phyloP scores from a whole-genome alignment of 2,888 invertebrate species.

The Clusia tigrina region DNA sequence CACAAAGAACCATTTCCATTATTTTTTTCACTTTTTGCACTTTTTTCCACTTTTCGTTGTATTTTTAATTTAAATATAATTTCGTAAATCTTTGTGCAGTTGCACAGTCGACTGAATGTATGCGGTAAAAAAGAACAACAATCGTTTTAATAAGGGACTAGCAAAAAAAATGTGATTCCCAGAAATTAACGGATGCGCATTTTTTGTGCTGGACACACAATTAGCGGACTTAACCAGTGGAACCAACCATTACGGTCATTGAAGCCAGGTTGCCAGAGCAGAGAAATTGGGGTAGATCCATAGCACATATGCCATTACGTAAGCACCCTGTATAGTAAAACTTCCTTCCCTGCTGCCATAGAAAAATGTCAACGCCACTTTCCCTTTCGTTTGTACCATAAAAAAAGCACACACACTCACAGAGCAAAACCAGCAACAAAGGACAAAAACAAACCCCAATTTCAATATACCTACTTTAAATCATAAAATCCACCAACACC shows the following conservation, averaged over 20 bases:
- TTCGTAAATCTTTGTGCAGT: conserved; percentile 15
- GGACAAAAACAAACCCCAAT: conserved; percentile 24
- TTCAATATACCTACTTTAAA: conserved; percentile 12
- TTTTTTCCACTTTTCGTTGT: conserved; percentile 12
- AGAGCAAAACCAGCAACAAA: no score
- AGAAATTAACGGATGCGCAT: conserved; percentile 37
- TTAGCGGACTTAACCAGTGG: conserved; percentile 30
- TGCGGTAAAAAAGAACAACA: conserved; percentile 17
- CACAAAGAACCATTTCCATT: conserved; percentile 25
- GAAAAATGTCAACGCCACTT: conserved; percentile 32
- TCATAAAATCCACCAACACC: no score
- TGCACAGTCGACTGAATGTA: conserved; percentile 35
- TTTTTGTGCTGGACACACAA: conserved; percentile 17
- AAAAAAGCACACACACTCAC: no score
- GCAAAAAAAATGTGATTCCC: conserved; percentile 30
- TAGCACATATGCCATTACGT: neutral
- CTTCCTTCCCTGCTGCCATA: neutral
- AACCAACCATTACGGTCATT: conserved; percentile 15
- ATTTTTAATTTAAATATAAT: conserved; percentile 12
- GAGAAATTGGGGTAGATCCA: neutral
- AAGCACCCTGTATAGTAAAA: neutral
- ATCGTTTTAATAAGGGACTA: no score
- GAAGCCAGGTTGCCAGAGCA: neutral
- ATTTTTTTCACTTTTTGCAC: no score
- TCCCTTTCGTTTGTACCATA: conserved; percentile 42